phyloP scores from a whole-genome alignment of 2,888 invertebrate genomes.

The Drosophila nigricruria region DNA sequence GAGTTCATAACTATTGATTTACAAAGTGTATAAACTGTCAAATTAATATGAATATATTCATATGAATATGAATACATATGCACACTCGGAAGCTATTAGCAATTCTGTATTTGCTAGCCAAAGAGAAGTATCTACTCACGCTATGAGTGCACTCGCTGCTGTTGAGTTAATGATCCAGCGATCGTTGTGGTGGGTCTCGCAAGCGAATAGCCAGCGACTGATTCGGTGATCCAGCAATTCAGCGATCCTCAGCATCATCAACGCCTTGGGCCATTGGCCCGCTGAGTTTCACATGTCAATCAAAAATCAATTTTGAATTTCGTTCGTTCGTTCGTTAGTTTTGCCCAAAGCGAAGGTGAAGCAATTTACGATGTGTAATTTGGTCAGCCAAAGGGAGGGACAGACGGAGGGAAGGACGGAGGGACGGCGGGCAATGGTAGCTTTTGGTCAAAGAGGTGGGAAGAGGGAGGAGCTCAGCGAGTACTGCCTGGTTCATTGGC shows the following conservation, averaged over 20 bases:
- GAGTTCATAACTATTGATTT: neutral
- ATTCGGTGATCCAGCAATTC: slow-evolving; percentile 4
- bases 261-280: slow-evolving; percentile 63
- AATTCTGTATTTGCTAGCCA: neutral
- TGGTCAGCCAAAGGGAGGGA: slow-evolving; percentile 27
- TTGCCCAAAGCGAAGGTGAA: slow-evolving; percentile 63
- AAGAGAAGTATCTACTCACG: slow-evolving; percentile 36
- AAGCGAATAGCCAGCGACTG: neutral
- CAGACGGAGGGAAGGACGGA: neutral
- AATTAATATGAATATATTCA: neutral
- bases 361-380: slow-evolving; percentile 62
- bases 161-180: slow-evolving; percentile 17
- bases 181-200: slow-evolving; percentile 21
- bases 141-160: slow-evolving; percentile 47
- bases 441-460: neutral
- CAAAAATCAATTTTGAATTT: slow-evolving; percentile 76
- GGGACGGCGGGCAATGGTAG: neutral
- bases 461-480: neutral
- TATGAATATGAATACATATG: neutral
- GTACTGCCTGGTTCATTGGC: slow-evolving; percentile 43
- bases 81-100: neutral
- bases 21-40: neutral
- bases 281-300: slow-evolving; percentile 80
- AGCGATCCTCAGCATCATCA: slow-evolving; percentile 21
- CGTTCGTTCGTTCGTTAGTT: slow-evolving; percentile 55